Evolutionary conservation across 1,140 invertebrate genomes (phyloP), one percentile per base, ranked within the genome.

Genomic region (Pachypeltis micranthus): DNA sequence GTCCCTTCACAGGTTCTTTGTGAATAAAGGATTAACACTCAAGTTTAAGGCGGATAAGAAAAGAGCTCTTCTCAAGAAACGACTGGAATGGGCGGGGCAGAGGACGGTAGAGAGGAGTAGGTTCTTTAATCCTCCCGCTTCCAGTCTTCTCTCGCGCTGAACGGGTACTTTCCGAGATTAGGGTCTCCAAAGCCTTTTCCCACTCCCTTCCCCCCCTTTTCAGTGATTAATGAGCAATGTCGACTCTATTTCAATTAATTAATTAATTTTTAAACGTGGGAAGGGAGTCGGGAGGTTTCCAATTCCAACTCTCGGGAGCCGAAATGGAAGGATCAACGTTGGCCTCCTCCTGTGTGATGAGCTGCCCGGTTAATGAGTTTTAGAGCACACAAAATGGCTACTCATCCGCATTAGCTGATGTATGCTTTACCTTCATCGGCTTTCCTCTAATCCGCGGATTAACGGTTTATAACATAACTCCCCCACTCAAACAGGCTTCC

Each of bases 211-310:
- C 23, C 47, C 47, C 7, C 12, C 47, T 51, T 51, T 51, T 51
- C 47, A 51, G 47, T 51, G 47, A 51, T 51, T 51, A 51, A 51
- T 51, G 47, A 51, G 47, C 47, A 51, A 51, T 51, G 47, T 51
- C 47, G 47, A 51, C 47, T 51, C 47, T 51, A 51, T 51, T 51
- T 51, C 47, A 51, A 51, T 51, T 51, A 51, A 51, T 51, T 51
- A 51, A 51, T 51, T 51, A 51, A 51, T 51, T 51, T 51, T 51
- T 51, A 51, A 51, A 51, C 47, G 47, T 21, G 47, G 47, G 19
- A 21, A 51, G 23, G 21, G 47, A 21, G 19, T 4, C 4, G 47
- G 47, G 10, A 10, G 10, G 47, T 51, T 51, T 21, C 21, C 7
- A 4, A 14, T 10, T 7, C 47, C 47, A n/a, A n/a, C n/a, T 21